These are phyloP conservation scores for Parauchenoglanis ngamensis DNA, from an alignment of 2,797 vertebrate species.

Conservation along the genomic window DNA sequence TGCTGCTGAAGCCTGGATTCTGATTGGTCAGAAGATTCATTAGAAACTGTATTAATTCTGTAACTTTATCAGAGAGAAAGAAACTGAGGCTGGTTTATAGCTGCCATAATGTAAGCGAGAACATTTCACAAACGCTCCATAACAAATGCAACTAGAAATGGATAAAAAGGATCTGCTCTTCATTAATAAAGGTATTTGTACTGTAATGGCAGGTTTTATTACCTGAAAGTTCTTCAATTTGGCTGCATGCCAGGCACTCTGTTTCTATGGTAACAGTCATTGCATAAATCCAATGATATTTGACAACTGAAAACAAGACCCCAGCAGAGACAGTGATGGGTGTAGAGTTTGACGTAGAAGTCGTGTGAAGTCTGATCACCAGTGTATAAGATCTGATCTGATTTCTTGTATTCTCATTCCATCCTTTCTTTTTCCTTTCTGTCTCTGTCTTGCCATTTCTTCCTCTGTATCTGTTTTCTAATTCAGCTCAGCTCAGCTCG, in stretches of 20 bases:
- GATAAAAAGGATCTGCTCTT: neutral
- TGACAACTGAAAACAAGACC: neutral
- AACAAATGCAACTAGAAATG: neutral
- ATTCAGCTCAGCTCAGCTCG: no score
- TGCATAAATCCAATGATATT: neutral
- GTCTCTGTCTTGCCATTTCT: neutral
- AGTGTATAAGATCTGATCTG: neutral
- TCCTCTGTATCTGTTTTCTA: neutral
- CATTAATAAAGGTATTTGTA: neutral
- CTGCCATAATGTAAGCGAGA: no score
- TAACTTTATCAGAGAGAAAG: neutral
- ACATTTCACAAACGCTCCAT: neutral
- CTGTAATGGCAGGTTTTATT: neutral
- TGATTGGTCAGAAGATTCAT: conserved; percentile 6
- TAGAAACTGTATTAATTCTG: neutral
- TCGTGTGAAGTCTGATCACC: neutral
- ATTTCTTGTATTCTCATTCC: no score
- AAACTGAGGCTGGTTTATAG: neutral
- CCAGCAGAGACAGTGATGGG: neutral
- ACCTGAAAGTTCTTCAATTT: neutral
- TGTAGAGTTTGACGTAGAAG: neutral
- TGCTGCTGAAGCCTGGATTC: neutral
- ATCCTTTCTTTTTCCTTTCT: neutral
- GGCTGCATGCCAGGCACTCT: neutral
- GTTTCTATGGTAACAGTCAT: conserved; percentile 5